Percentiles rank a stretch among this genome's conserved stretches.
Conservation (phyloP, 2,797 vertebrate genomes). For the Podarcis lilfordi region DNA sequence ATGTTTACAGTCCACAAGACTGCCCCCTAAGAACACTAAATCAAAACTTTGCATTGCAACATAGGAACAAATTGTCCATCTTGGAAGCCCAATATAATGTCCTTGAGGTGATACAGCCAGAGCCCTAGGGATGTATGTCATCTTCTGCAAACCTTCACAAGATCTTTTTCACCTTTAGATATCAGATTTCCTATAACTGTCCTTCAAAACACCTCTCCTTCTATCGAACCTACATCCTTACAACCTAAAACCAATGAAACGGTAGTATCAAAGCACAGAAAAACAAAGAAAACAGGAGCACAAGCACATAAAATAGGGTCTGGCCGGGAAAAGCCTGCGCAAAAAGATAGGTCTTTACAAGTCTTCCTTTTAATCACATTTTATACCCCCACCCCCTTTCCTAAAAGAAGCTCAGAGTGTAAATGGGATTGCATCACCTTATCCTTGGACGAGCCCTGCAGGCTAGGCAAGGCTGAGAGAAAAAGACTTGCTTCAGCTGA, state of each 20-base stretch:
- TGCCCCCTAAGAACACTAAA: background rate
- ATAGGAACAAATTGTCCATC: background rate
- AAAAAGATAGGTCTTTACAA: too few relatives aligned
- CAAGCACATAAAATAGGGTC: too few relatives aligned
- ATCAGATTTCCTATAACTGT: background rate
- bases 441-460: background rate
- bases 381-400: background rate
- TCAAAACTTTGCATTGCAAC: background rate
- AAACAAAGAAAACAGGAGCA: too few relatives aligned
- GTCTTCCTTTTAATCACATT: background rate
- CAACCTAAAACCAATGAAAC: too few relatives aligned
- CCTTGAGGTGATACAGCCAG: background rate
- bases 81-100: background rate
- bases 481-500: too few relatives aligned
- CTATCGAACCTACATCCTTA: slow-evolving; percentile 34
- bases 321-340: too few relatives aligned
- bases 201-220: slow-evolving; percentile 12
- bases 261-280: too few relatives aligned
- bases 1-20: background rate
- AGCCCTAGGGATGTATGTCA: rapidly evolving
- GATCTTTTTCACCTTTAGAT: background rate
- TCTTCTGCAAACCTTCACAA: background rate
- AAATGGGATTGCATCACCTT: background rate
- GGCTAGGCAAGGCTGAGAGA: background rate
- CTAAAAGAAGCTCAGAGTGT: background rate